Evolutionary conservation across 1,140 invertebrate species (phyloP), one percentile per base, ranked within the genome.

Genomic region (Varroa destructor): DNA sequence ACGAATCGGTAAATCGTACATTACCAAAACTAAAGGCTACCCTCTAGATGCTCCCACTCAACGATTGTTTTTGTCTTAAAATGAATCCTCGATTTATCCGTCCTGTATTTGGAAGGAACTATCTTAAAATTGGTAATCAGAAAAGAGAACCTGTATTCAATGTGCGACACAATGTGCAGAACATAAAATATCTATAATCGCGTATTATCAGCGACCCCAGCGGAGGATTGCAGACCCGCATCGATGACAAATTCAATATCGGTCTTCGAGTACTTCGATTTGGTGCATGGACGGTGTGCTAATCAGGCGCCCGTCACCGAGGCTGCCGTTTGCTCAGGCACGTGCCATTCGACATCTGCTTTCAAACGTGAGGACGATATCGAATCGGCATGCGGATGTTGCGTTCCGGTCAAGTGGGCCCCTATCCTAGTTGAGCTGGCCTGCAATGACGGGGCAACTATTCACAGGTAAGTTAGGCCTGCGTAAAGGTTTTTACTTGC

Each of bases 371-470:
- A 67, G 61, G 1, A 3, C 3, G 61, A 67, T 46, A 67, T 67
- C 37, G 61, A 67, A 14, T 43, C 40, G 40, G 46, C 40, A 5
- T 67, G 61, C 61, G 61, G 61, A 40, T 67, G 61, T 37, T 67
- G 61, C 37, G 61, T 67, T 25, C 61, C 61, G 5, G 40, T 40
- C 37, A 14, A 8, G 40, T 67, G 61, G 61, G 4, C 2, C 12
- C 61, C 61, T 4, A 67, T 67, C 8, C 8, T 8, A 10, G 36
- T 67, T 40, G 40, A 40, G 37, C 46, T 67, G 14, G 12, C 40
- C 12, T 67, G 61, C 61, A 40, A 40, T 40, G 61, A 67, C 37
- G 61, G 61, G 3, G 61, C 14, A 67, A 67, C 46, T 1, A 67
- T 67, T 2, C 12, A 12, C 5, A 14, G 61, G 61, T 67, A 12